Conservation (phyloP, 1,140 invertebrate species). For the Camponotus floridanus region DNA sequence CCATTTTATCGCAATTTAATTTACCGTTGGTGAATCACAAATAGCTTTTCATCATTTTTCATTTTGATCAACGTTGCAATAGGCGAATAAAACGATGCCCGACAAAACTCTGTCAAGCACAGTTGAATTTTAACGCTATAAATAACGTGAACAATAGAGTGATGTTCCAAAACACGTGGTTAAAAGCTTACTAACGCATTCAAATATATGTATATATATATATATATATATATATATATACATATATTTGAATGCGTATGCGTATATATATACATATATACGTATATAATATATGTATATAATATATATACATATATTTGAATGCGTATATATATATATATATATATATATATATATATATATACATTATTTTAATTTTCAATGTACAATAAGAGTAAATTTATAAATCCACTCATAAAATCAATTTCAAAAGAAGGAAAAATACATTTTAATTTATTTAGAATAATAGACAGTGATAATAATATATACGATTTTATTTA, state of each 20-base stretch:
- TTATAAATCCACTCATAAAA: neutral
- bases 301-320: too few relatives aligned
- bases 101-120: neutral
- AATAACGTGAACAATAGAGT: conserved; percentile 30
- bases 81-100: neutral
- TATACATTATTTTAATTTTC: neutral
- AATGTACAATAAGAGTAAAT: neutral
- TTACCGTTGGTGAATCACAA: conserved; percentile 19
- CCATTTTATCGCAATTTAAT: conserved; percentile 22
- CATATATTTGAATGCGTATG: too few relatives aligned
- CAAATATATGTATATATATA: too few relatives aligned
- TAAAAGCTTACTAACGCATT: conserved; percentile 19
- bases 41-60: conserved; percentile 37
- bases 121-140: conserved; percentile 42
- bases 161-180: conserved; percentile 10
- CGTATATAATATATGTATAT: too few relatives aligned
- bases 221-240: too few relatives aligned
- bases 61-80: conserved; percentile 22
- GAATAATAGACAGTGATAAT: neutral
- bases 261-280: too few relatives aligned
- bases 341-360: too few relatives aligned
- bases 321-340: too few relatives aligned
- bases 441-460: neutral
- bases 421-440: neutral
- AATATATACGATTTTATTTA: neutral